Percentiles rank a stretch among this genome's conserved stretches.
Evolutionary conservation across 2,113 vertebrate species (phyloP).

Genomic region (Pelecanus crispus): DNA sequence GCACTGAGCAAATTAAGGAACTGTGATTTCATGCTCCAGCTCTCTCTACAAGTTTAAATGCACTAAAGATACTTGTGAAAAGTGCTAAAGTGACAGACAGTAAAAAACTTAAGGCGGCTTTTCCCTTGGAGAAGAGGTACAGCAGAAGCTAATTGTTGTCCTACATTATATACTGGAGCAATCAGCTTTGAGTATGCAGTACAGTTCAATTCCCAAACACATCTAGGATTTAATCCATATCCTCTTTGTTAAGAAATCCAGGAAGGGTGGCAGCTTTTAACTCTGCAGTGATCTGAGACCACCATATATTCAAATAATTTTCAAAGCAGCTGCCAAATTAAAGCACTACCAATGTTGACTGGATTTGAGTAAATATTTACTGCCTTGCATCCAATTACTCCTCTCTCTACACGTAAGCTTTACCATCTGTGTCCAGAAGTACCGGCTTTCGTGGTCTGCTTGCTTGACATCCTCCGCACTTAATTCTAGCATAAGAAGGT

Average conservation of each 20-base stretch:
- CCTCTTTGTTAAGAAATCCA: background rate
- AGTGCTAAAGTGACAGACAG: conserved; percentile 8
- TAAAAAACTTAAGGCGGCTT: background rate
- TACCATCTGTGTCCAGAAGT: background rate
- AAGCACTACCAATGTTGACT: background rate
- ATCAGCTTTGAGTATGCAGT: background rate
- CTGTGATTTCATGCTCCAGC: conserved; percentile 19
- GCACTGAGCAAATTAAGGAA: background rate
- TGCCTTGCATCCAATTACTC: background rate
- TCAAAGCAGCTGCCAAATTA: background rate
- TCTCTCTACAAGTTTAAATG: background rate
- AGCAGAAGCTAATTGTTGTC: conserved; percentile 3
- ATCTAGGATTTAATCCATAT: background rate
- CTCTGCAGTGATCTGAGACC: background rate
- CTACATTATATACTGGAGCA: background rate
- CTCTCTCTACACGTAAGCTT: background rate
- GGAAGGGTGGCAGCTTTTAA: background rate
- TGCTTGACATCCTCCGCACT: background rate
- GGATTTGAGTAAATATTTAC: conserved; percentile 2
- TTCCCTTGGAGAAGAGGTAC: background rate
- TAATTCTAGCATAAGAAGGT: background rate
- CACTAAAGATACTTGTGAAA: background rate
- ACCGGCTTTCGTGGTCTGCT: background rate
- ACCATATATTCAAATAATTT: background rate
- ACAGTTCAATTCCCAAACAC: background rate